Conservation (phyloP, 2,113 vertebrate species). For the Bubo scandiacus region DNA sequence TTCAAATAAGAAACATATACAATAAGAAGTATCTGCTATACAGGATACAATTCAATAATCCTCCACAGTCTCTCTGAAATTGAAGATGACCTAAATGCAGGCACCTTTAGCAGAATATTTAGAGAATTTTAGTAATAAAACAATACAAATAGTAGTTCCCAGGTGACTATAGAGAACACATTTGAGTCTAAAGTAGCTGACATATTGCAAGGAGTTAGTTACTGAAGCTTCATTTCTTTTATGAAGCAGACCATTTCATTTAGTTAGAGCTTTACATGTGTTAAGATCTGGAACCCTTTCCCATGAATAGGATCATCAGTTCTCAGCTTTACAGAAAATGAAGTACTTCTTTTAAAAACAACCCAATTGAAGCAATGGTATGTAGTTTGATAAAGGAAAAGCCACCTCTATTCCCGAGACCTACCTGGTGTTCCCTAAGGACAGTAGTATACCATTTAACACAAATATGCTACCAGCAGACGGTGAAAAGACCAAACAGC, state of each 20-base stretch:
- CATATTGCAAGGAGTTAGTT: not conserved
- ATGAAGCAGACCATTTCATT: not conserved
- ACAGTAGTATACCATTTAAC: not conserved
- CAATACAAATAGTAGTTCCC: not conserved
- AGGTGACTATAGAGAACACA: not conserved
- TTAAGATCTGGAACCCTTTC: not conserved
- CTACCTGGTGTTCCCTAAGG: not conserved
- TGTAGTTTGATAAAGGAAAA: not conserved
- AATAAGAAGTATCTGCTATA: not conserved
- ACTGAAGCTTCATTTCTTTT: not conserved
- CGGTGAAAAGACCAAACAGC: not conserved
- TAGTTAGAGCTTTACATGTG: not conserved
- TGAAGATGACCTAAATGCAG: not conserved
- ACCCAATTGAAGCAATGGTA: not conserved
- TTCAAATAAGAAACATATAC: not conserved
- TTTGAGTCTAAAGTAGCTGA: not conserved
- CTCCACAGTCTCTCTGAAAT: not conserved
- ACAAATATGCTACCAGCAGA: not conserved
- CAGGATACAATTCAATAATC: not conserved
- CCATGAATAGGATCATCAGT: not conserved
- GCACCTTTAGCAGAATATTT: not conserved
- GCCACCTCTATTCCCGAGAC: not conserved
- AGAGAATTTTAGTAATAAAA: not conserved
- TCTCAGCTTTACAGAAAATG: not conserved
- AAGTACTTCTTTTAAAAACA: not conserved